Base-by-base conservation (phyloP, 2,888 invertebrate species). In the Alloplasta piceator region DNA sequence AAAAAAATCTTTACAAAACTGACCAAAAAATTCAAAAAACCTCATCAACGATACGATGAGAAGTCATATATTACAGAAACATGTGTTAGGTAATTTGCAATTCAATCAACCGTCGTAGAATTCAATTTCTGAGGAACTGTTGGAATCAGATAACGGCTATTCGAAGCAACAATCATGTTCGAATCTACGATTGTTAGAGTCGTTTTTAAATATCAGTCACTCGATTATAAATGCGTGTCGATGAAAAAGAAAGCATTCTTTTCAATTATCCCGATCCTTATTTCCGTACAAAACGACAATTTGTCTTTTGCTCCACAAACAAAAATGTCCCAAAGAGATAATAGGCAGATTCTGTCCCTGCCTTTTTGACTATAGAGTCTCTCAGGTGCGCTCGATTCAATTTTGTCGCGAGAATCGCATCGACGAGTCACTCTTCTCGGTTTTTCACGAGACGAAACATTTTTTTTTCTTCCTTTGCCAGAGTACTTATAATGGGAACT, bases 401-500 rank as follows among this genome's bases (percentile, higher is more conserved):
- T 61, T 41, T 5, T 50, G 7, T 12, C 39, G 36, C n/a, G 55
- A 50, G 10, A 1, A 63, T 50, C 39, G 50, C 38, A n/a, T 41
- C 41, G 56, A 41, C 43, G 39, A 63, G 43, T 70, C 60, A 50
- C 26, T 74, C 55, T 74, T 36, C n/a, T 12, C 50, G 55, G 26
- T 60, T 39, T 64, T 39, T 6, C 16, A n/a, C 41, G 16, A 6
- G n/a, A 43, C 48, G 14, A 50, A 16, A n/a, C 10, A 50, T 7
- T 61, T 39, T 52, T 61, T 43, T 71, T 41, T 66, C 10, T 46
- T 7, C 41, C 39, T 38, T 9, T n/a, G 41, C 68, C 46, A 43
- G 61, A 66, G 66, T 39, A 48, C 46, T 74, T 16, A 79, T 74
- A 83, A 75, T 78, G 72, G 78, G 63, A 26, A 26, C 48, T 73